These are phyloP conservation scores for Balaenoptera acutorostrata DNA, from an alignment of 2,113 vertebrate genomes.

Conservation along the genomic window DNA sequence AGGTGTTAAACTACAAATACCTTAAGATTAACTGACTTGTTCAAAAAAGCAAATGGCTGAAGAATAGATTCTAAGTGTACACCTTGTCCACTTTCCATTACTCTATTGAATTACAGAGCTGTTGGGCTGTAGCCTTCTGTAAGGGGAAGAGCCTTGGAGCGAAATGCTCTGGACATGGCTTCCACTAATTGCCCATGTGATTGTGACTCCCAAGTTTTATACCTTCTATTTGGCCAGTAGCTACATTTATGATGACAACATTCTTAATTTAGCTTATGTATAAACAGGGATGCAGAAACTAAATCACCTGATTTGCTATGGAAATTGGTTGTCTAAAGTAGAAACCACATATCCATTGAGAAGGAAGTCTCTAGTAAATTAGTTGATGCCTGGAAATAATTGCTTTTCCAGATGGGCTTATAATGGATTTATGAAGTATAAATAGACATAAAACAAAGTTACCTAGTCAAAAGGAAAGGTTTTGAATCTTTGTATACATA, in stretches of 20 bases:
- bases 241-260: slow-evolving; percentile 53
- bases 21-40: not conserved
- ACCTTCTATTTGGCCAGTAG: slow-evolving; percentile 65
- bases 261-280: slow-evolving; percentile 71
- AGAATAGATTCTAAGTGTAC: not conserved
- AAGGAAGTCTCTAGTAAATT: slow-evolving; percentile 75
- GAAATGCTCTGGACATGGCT: not conserved
- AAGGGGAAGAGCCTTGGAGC: not conserved
- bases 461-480: slow-evolving; percentile 52
- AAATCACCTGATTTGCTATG: slow-evolving; percentile 77
- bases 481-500: slow-evolving; percentile 20
- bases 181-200: not conserved
- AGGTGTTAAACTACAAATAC: not conserved
- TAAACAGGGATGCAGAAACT: slow-evolving; percentile 65
- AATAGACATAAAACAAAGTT: slow-evolving; percentile 69
- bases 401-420: slow-evolving; percentile 72
- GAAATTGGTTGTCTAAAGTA: slow-evolving; percentile 77
- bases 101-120: not conserved
- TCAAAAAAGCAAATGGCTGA: not conserved
- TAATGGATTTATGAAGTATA: slow-evolving; percentile 76
- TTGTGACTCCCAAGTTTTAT: slow-evolving; percentile 16
- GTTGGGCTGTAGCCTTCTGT: not conserved
- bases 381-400: slow-evolving; percentile 75
- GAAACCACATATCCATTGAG: slow-evolving; percentile 72
- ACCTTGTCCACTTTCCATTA: not conserved